A percentile compares a stretch with the other conserved stretches of the same genome.
These are phyloP conservation scores for Drosophila nr. perissopoda DNA, from an alignment of 2,888 invertebrate genomes.

Conservation along the genomic window DNA sequence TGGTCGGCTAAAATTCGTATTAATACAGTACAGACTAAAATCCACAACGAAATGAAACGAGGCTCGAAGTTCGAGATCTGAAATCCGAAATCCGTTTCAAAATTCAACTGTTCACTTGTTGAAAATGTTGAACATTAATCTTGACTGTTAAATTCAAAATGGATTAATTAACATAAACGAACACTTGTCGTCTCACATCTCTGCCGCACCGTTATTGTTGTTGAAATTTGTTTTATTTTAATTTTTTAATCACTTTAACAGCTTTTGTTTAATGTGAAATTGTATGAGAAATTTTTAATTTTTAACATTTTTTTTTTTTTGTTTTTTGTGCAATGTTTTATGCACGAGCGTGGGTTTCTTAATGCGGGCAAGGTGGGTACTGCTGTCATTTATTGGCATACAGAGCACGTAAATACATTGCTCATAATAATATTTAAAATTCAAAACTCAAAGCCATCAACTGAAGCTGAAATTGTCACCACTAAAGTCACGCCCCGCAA, in stretches of 20 bases:
- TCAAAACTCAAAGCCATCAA: conserved; percentile 41
- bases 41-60: conserved; percentile 34
- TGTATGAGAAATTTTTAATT: conserved; percentile 38
- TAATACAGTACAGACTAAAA: conserved; percentile 53
- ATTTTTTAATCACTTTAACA: conserved; percentile 62
- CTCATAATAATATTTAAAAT: conserved; percentile 60
- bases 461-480: conserved; percentile 42
- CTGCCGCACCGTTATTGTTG: conserved; percentile 44
- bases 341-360: conserved; percentile 48
- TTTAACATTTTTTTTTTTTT: conserved; percentile 17
- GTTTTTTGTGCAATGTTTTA: conserved; percentile 18
- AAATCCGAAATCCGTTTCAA: conserved; percentile 39
- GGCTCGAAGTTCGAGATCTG: conserved; percentile 35
- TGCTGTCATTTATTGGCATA: conserved; percentile 45
- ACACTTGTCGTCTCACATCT: conserved; percentile 59
- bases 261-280: conserved; percentile 44
- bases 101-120: conserved; percentile 56
- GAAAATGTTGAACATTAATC: conserved; percentile 77
- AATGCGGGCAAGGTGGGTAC: conserved; percentile 39
- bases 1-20: conserved; percentile 72
- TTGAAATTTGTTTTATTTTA: conserved; percentile 46
- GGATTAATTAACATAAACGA: conserved; percentile 75
- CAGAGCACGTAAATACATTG: conserved; percentile 70
- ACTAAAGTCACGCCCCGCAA: conserved; percentile 73
- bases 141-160: conserved; percentile 77